Evolutionary conservation across 2,888 invertebrate species (phyloP), one percentile per base, ranked within the genome.

Genomic region (Thysanoteuthis rhombus): DNA sequence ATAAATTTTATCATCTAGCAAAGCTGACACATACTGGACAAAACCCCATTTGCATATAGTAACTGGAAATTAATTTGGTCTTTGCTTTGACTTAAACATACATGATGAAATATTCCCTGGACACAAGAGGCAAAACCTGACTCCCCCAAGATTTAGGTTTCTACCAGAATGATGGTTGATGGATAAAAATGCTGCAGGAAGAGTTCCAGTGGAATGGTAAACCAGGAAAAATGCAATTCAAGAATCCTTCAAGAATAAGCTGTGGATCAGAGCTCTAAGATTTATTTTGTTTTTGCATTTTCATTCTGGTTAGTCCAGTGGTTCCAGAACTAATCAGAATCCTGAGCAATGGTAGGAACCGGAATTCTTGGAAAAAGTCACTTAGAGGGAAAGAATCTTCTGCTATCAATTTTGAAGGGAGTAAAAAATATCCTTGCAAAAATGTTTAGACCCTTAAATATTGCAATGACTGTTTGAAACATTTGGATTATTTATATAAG

Each of bases 151-250:
- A 75, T 12, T 36, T 75, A 16, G 75, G n/a, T n/a, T 75, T 75
- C n/a, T 75, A 12, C 12, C 4, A 75, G n/a, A 75, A 75, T 36
- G 75, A 75, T 75, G 75, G 16, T 36, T 3, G 75, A 75, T 16
- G 75, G 75, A 75, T 75, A n/a, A 36, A 75, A 19, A 75, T 75
- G n/a, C 75, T 75, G 16, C 75, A 75, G n/a, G 75, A 75, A 75
- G 12, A n/a, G 10, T 12, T 36, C 75, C 12, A 75, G n/a, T n/a
- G 75, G 19, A 75, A 16, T 75, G 75, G 19, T 75, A 75, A 75
- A 75, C n/a, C 75, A 75, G 75, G 75, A 75, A 75, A n/a, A 75
- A 75, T 75, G 75, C 75, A n/a, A 75, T 75, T 75, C n/a, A 75
- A 75, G 36, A n/a, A 75, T 75, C 75, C n/a, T 75, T 75, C 32